These are phyloP conservation scores for Rhadinocentrus ornatus DNA, from an alignment of 2,797 vertebrate species.

Conservation along the genomic window DNA sequence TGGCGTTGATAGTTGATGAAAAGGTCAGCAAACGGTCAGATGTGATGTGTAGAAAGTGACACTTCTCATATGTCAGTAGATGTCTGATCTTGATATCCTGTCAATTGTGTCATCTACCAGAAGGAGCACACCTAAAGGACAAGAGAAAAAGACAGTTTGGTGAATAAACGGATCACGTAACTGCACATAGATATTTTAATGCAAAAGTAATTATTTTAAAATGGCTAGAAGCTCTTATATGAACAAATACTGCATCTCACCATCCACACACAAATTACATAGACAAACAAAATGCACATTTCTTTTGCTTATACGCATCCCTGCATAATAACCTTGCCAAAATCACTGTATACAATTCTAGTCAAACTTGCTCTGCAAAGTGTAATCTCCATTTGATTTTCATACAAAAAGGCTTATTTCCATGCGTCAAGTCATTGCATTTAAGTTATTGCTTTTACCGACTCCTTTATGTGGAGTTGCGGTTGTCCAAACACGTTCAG, in stretches of 20 bases:
- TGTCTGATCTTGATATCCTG: conserved; percentile 73
- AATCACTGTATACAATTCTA: conserved; percentile 54
- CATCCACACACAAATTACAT: not conserved
- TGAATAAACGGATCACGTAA: conserved; percentile 21
- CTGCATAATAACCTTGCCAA: conserved; percentile 50
- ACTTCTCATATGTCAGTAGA: conserved; percentile 73
- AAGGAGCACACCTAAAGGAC: conserved; percentile 68
- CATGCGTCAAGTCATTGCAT: conserved; percentile 52
- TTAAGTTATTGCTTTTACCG: conserved; percentile 62
- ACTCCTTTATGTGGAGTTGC: conserved; percentile 36
- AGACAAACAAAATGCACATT: conserved; percentile 19
- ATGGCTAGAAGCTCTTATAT: conserved; percentile 16
- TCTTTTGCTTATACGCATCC: conserved; percentile 21
- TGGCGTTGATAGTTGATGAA: conserved; percentile 44
- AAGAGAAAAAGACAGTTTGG: conserved; percentile 28
- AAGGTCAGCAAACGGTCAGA: conserved; percentile 64
- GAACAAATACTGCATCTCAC: conserved; percentile 10
- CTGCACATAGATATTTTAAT: conserved; percentile 24
- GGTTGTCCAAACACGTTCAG: conserved; percentile 39
- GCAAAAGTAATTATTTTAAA: conserved; percentile 29
- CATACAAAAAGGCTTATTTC: conserved; percentile 69
- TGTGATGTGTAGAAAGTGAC: conserved; percentile 41
- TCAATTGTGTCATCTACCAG: conserved; percentile 81
- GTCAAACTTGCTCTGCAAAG: conserved; percentile 41
- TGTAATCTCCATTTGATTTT: conserved; percentile 66